These are phyloP conservation scores for Noctua pronuba DNA, from an alignment of 2,888 invertebrate species.

Conservation along the genomic window DNA sequence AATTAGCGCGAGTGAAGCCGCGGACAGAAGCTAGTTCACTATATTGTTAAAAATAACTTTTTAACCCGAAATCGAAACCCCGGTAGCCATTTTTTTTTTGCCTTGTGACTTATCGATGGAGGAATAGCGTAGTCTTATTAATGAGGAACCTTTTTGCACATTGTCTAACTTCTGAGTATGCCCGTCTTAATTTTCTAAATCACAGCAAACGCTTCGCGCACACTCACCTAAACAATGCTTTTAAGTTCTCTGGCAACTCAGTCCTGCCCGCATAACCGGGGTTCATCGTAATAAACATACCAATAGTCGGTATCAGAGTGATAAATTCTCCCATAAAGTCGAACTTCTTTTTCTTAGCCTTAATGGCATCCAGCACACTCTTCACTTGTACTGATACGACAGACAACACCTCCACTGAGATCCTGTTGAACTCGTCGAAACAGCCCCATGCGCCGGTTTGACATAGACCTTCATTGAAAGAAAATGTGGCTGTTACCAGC, in stretches of 20 bases:
- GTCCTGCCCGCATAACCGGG: slow-evolving; percentile 98
- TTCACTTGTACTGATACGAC: slow-evolving; percentile 99
- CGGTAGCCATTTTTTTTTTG: not conserved
- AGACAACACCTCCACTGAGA: slow-evolving; percentile 98
- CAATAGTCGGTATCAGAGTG: slow-evolving; percentile 93
- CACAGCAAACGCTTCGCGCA: not conserved
- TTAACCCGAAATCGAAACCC: not conserved
- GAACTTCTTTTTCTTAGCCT: slow-evolving; percentile 94
- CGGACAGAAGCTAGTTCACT: not conserved
- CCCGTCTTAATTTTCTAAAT: not conserved
- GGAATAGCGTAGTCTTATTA: not conserved
- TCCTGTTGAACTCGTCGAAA: slow-evolving; percentile 99
- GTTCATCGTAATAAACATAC: slow-evolving; percentile 99
- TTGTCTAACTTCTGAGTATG: not conserved
- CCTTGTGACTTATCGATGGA: not conserved
- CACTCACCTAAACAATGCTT: slow-evolving; percentile 91
- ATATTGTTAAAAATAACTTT: not conserved
- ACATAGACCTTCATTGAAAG: slow-evolving; percentile 91
- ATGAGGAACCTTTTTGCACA: not conserved
- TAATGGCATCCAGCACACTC: slow-evolving; percentile 96
- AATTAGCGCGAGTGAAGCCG: too few relatives aligned
- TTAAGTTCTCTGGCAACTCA: slow-evolving; percentile 95
- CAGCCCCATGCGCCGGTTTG: slow-evolving; percentile 99
- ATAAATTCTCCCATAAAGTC: slow-evolving; percentile 96
- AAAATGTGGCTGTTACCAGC: not conserved